phyloP scores from a whole-genome alignment of 2,113 vertebrate genomes.

The Hystrix cristata region DNA sequence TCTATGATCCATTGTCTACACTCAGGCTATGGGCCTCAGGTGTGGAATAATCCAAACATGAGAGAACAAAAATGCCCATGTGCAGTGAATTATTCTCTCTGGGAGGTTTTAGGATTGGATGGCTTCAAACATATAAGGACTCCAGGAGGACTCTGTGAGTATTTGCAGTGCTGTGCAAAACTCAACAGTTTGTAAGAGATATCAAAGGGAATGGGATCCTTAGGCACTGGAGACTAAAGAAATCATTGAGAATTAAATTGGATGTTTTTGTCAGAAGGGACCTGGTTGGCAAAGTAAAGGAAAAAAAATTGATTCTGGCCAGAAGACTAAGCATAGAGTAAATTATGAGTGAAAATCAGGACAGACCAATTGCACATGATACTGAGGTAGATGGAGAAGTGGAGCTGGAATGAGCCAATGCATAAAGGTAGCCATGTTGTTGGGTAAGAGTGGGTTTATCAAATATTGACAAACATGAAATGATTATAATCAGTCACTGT shows the following conservation, averaged over 20 bases:
- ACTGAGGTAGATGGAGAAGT: slow-evolving; percentile 73
- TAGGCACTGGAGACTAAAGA: neutral
- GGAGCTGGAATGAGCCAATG: slow-evolving; percentile 76
- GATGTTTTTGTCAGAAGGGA: slow-evolving; percentile 50
- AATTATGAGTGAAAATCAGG: neutral
- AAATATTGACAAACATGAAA: slow-evolving; percentile 94
- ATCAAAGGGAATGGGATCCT: neutral
- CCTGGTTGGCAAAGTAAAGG: slow-evolving; percentile 44
- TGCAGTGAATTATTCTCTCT: neutral
- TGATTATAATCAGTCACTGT: slow-evolving; percentile 93
- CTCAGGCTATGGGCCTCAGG: neutral
- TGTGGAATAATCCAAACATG: neutral
- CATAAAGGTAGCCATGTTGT: slow-evolving; percentile 89
- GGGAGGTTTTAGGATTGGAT: neutral
- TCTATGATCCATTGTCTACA: slow-evolving; percentile 32
- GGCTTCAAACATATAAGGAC: neutral
- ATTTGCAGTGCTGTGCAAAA: neutral
- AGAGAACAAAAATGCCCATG: neutral
- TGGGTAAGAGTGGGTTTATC: slow-evolving; percentile 92
- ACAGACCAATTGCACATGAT: slow-evolving; percentile 47
- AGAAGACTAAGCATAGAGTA: neutral
- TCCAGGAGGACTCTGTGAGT: neutral
- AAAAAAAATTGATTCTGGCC: neutral
- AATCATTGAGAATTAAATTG: neutral
- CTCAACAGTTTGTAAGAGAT: neutral